phyloP scores from a whole-genome alignment of 2,888 invertebrate species.

The Syrphus vitripennis region DNA sequence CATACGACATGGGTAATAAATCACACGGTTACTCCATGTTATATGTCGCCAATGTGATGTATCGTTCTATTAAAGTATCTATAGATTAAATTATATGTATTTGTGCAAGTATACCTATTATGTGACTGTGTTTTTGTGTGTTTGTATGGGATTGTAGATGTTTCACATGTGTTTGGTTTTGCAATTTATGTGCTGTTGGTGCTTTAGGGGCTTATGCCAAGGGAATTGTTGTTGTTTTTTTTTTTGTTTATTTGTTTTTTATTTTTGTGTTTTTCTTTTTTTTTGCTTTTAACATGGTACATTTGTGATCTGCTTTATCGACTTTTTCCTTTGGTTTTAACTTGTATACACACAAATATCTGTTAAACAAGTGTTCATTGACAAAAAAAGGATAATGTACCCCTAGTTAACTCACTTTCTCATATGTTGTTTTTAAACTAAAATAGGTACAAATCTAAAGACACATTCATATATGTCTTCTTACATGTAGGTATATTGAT shows the following conservation, averaged over 20 bases:
- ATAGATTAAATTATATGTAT: conserved; percentile 58
- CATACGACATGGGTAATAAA: conserved; percentile 79
- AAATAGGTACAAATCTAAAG: too few relatives aligned
- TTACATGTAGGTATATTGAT: too few relatives aligned
- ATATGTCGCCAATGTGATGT: conserved; percentile 78
- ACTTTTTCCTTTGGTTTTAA: background rate
- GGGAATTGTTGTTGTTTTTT: conserved; percentile 47
- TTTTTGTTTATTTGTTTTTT: conserved; percentile 17
- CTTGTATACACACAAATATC: background rate
- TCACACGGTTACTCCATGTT: conserved; percentile 80
- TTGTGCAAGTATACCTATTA: background rate
- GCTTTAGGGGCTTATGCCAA: conserved; percentile 59
- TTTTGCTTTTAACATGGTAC: background rate
- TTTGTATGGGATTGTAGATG: background rate
- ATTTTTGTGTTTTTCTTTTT: background rate
- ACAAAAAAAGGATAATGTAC: background rate
- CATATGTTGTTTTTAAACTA: background rate
- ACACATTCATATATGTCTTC: too few relatives aligned
- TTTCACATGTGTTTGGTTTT: conserved; percentile 53
- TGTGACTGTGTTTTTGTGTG: background rate
- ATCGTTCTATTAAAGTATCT: conserved; percentile 77
- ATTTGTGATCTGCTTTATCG: conserved; percentile 19
- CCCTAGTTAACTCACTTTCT: background rate
- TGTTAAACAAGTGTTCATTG: conserved; percentile 11
- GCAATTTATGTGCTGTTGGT: conserved; percentile 63